Evolutionary conservation across 2,888 invertebrate species (phyloP).

Genomic region (Platycnemis pennipes): DNA sequence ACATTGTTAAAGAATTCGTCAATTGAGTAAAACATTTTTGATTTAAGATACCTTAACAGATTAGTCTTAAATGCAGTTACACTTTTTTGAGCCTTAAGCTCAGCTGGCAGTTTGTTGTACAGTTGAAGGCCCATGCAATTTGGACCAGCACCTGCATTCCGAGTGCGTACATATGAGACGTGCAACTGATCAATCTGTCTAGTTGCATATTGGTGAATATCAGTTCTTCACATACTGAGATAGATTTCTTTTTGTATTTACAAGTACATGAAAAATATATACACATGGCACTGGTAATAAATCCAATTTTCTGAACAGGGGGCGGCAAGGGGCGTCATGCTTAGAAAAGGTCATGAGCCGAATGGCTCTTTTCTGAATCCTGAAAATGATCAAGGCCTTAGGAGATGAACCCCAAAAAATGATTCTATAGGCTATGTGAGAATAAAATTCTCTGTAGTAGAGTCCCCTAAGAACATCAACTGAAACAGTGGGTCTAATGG

Average conservation of each 20-base stretch:
- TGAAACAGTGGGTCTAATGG: slow-evolving; percentile 7
- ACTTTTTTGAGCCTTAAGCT: too few species aligned
- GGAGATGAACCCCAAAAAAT: background rate
- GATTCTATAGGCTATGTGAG: background rate
- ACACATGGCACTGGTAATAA: slow-evolving; percentile 7
- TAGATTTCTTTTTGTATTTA: slow-evolving; percentile 14
- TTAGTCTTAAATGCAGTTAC: too few species aligned
- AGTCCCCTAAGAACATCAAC: background rate
- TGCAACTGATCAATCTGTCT: too few species aligned
- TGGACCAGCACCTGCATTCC: too few species aligned
- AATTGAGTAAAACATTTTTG: too few species aligned
- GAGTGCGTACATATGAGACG: too few species aligned
- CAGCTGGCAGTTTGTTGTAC: too few species aligned
- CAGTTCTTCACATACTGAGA: background rate
- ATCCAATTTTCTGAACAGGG: background rate
- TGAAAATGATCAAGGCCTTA: background rate
- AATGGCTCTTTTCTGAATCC: background rate
- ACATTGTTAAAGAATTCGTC: too few species aligned
- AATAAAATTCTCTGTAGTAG: background rate
- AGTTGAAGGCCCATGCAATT: too few species aligned
- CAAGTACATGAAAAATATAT: background rate
- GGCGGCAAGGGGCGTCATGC: background rate
- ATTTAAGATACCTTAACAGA: too few species aligned
- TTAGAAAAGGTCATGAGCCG: slow-evolving; percentile 5
- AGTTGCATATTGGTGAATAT: too few species aligned